Base-by-base conservation (phyloP, 2,113 vertebrate species). In the Anguilla rostrata region DNA sequence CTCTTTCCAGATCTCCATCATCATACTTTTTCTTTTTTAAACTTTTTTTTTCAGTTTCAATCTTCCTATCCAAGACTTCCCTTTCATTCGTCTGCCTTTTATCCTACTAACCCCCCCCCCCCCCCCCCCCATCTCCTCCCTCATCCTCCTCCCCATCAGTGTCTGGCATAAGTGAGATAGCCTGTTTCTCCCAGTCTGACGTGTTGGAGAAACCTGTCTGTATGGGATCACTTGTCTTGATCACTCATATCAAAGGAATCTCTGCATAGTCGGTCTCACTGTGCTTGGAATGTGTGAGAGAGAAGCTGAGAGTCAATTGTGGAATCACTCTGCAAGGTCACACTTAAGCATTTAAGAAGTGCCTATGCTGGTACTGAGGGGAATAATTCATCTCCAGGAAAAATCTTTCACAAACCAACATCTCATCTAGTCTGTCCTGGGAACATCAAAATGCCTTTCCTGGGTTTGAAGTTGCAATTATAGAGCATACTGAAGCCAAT, bases 201-300 rank as follows among this genome's bases (percentile, higher is more conserved):
- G 18, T 20, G 29, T 39, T 85, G 75, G 46, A 43, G 46, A 81
- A 18, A 41, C 78, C 78, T 81, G 34, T 81, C 84, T 40, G 84
- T 53, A 85, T 22, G 9, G 49, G 49, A 85, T 9, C 34, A 57
- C 75, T 81, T 85, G 29, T 85, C 84, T 78, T 85, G 71, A 79
- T 85, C 71, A 79, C 41, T 80, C 43, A 66, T 34, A 85, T 85
- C 84, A 81, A 85, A 85, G 75, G 78, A 46, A 60, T 49, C 53
- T 81, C 75, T 40, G 20, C 34, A 85, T 49, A 39, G 12, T 29
- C 22, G 4, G 34, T 46, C 18, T n/a, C 71, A 49, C 41, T 39
- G 46, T 57, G 39, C 34, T 57, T 40, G 29, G 82, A 60, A 63
- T 20, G 56, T 83, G 71, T 9, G 71, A 75, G 71, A n/a, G 11